Conservation (phyloP, 2,888 invertebrate genomes). For the Dendrolimus pini region DNA sequence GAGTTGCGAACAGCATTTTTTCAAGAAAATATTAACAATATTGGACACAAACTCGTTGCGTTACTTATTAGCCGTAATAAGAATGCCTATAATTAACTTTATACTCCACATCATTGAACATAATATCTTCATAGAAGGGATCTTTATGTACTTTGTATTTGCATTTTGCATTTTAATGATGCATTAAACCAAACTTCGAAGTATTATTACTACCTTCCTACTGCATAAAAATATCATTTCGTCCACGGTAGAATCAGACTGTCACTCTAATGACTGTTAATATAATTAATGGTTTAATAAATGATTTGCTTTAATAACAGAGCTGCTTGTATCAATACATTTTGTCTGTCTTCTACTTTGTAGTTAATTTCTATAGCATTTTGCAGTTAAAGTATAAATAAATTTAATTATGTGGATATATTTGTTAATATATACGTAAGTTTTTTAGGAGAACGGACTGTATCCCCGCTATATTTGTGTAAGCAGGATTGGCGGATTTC, state of each 20-base stretch:
- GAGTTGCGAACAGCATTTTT: neutral
- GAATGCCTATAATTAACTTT: neutral
- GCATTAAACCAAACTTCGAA: neutral
- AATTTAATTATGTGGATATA: no score
- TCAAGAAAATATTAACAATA: neutral
- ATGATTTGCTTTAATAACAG: conserved; percentile 6
- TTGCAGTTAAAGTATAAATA: neutral
- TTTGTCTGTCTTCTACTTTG: neutral
- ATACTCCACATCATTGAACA: neutral
- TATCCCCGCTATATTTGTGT: no score
- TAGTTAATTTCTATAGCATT: neutral
- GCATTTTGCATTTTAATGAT: neutral
- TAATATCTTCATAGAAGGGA: no score
- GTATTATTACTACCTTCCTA: neutral
- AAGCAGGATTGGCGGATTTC: no score
- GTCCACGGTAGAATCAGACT: conserved; percentile 8
- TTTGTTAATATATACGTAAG: no score
- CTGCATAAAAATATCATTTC: conserved; percentile 6
- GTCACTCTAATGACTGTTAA: conserved; percentile 7
- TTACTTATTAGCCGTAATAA: neutral
- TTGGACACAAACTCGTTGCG: neutral
- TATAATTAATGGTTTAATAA: conserved; percentile 13
- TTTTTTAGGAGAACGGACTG: no score
- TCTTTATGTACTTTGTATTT: neutral
- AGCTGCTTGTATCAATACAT: neutral